These are phyloP conservation scores for Dysmachus trigonus DNA, from an alignment of 2,888 invertebrate genomes.

Conservation along the genomic window DNA sequence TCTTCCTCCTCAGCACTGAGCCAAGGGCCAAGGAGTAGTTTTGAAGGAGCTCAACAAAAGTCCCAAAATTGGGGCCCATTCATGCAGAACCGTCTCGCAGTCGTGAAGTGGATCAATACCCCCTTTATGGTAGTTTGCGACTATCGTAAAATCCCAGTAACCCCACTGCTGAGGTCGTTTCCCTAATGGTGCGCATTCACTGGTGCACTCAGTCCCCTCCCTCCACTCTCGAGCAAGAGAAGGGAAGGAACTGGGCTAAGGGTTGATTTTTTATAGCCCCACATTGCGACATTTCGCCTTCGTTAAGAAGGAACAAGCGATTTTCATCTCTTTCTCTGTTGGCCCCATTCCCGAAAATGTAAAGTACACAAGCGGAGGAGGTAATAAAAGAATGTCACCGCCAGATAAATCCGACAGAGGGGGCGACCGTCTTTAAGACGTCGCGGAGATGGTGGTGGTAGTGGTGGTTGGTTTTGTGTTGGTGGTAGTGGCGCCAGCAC, in stretches of 20 bases:
- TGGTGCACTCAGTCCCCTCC: not conserved
- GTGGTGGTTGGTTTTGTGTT: no score
- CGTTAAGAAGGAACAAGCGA: not conserved
- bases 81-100: not conserved
- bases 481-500: conserved; percentile 8
- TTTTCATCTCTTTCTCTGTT: not conserved
- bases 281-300: conserved; percentile 1
- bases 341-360: not conserved
- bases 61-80: not conserved
- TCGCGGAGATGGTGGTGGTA: not conserved
- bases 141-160: conserved; percentile 34
- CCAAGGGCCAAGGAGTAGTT: not conserved
- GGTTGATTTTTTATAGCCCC: not conserved
- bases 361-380: not conserved
- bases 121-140: conserved; percentile 7
- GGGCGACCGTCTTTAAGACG: not conserved
- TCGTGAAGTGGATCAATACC: conserved; percentile 23
- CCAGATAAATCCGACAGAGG: not conserved
- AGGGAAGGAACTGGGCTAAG: not conserved
- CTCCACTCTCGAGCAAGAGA: not conserved
- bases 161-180: conserved; percentile 1
- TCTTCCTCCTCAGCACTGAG: not conserved
- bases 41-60: not conserved
- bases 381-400: conserved; percentile 2
- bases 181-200: conserved; percentile 26